These are phyloP conservation scores for Muscicapa striata DNA, from an alignment of 2,797 vertebrate species.

Conservation along the genomic window DNA sequence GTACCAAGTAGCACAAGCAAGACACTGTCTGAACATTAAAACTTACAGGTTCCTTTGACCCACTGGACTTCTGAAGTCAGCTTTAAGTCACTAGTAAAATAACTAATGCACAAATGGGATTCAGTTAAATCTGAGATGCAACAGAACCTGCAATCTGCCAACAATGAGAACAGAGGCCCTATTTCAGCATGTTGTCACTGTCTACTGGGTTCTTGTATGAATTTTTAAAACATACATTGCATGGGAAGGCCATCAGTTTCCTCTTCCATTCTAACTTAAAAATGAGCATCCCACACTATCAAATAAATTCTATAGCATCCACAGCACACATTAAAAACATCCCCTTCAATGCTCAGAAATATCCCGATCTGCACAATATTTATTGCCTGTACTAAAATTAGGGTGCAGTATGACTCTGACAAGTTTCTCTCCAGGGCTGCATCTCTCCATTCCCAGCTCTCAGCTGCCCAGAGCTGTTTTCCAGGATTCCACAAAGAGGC, in stretches of 20 bases:
- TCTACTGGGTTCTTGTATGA: neutral
- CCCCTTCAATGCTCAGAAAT: neutral
- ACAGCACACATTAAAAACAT: neutral
- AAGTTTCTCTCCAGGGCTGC: neutral
- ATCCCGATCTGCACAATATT: neutral
- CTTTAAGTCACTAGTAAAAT: neutral
- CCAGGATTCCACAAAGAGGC: slow-evolving; percentile 19
- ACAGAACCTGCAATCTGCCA: neutral
- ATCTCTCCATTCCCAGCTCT: neutral
- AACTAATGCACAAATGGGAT: neutral
- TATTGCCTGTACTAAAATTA: neutral
- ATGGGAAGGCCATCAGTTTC: neutral
- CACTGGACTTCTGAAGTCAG: neutral
- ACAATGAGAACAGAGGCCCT: neutral
- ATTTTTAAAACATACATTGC: neutral
- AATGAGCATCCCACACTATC: neutral
- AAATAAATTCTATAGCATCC: neutral
- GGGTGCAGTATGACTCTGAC: neutral
- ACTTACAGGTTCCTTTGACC: neutral
- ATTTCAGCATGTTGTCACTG: neutral
- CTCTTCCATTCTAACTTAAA: neutral
- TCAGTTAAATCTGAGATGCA: neutral
- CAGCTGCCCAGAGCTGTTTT: neutral
- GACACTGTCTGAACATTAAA: neutral
- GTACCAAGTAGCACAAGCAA: neutral